Percentiles rank a stretch among this genome's conserved stretches.
Conservation (phyloP, 2,113 vertebrate species). For the Ictalurus furcatus region DNA sequence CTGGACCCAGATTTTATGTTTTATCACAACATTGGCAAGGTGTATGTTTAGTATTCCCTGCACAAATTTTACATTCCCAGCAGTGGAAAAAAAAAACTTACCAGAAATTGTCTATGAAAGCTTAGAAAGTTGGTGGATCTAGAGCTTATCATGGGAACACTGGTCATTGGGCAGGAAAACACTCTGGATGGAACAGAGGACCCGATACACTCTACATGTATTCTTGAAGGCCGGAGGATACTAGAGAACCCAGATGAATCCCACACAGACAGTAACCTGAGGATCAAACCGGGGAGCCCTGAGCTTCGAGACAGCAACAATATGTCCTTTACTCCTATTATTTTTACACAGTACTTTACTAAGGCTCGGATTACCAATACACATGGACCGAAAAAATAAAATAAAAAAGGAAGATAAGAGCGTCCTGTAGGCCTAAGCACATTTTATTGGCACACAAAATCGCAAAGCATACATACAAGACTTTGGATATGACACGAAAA, state of each 20-base stretch:
- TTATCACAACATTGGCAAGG: neutral
- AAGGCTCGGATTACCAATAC: neutral
- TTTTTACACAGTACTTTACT: neutral
- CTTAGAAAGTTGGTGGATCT: neutral
- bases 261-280: neutral
- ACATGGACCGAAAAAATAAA: constrained; percentile 13
- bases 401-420: constrained; percentile 39
- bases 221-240: neutral
- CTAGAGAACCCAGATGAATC: neutral
- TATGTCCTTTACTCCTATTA: neutral
- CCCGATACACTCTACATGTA: neutral
- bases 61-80: neutral
- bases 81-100: neutral
- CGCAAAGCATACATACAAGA: constrained; percentile 99
- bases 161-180: neutral
- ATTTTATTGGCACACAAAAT: constrained; percentile 99
- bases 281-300: neutral
- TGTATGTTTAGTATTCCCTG: neutral
- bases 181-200: neutral
- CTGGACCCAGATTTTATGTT: neutral
- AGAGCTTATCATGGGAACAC: neutral
- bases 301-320: neutral
- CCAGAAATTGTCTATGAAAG: neutral
- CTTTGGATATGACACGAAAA: constrained; percentile 94
- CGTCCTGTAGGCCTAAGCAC: constrained; percentile 79